Evolutionary conservation across 2,113 vertebrate genomes (phyloP).

Genomic region (Indicator indicator): DNA sequence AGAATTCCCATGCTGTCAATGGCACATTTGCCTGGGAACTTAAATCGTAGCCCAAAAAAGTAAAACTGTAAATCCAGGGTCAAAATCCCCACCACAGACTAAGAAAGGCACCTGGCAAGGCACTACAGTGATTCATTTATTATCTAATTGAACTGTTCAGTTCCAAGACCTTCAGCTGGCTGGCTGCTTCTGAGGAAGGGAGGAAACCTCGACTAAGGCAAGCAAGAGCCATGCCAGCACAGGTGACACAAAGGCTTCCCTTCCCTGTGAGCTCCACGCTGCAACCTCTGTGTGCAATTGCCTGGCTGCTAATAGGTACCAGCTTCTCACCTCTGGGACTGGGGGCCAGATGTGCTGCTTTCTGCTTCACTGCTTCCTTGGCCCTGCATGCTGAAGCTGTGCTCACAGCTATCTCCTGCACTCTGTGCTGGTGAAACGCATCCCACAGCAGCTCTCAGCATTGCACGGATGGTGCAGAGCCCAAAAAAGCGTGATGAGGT

Average conservation of each 20-base stretch:
- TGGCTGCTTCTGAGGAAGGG: background rate
- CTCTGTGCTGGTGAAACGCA: background rate
- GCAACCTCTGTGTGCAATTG: background rate
- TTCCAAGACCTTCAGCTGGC: background rate
- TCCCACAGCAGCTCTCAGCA: background rate
- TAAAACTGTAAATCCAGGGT: background rate
- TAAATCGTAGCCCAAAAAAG: background rate
- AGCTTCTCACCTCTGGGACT: background rate
- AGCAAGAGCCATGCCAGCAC: background rate
- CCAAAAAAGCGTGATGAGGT: background rate
- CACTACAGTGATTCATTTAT: background rate
- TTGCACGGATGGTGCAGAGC: background rate
- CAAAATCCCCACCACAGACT: background rate
- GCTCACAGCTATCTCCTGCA: background rate
- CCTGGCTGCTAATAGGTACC: background rate
- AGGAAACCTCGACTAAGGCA: background rate
- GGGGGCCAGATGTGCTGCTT: background rate
- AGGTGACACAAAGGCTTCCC: background rate
- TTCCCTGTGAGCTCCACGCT: background rate
- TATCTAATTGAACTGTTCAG: background rate
- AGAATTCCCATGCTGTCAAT: background rate
- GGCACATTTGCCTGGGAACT: background rate
- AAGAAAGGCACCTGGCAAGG: background rate
- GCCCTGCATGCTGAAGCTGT: background rate
- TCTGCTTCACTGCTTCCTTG: background rate